phyloP scores from a whole-genome alignment of 2,888 invertebrate species.

The Protophormia terraenovae region DNA sequence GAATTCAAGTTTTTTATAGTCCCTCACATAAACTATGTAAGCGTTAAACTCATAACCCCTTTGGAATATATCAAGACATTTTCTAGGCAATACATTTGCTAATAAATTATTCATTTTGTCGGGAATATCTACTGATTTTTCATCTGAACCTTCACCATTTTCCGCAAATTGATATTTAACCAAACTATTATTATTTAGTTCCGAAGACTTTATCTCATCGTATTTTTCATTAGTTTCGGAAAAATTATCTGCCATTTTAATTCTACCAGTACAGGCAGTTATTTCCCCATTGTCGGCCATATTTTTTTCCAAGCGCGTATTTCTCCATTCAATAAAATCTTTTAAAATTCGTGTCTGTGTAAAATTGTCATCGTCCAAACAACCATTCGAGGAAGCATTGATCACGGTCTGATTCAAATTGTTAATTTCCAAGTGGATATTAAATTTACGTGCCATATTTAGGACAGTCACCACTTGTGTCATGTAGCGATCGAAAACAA shows the following conservation, averaged over 20 bases:
- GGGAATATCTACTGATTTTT: background rate
- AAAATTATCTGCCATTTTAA: background rate
- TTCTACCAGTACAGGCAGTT: background rate
- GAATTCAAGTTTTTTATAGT: slow-evolving; percentile 58
- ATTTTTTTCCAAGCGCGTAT: background rate
- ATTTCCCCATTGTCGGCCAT: background rate
- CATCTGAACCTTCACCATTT: background rate
- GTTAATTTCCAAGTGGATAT: slow-evolving; percentile 67
- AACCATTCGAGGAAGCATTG: background rate
- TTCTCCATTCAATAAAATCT: slow-evolving; percentile 64
- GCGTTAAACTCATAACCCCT: slow-evolving; percentile 59
- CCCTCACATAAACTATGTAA: slow-evolving; percentile 58
- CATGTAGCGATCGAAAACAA: slow-evolving; percentile 69
- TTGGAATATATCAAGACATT: slow-evolving; percentile 50
- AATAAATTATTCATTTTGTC: slow-evolving; percentile 16
- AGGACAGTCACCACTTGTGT: slow-evolving; percentile 60
- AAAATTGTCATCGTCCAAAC: background rate
- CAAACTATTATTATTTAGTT: background rate
- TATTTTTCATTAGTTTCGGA: background rate
- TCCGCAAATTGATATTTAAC: background rate
- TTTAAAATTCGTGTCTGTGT: slow-evolving; percentile 37
- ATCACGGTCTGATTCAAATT: slow-evolving; percentile 48
- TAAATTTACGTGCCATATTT: slow-evolving; percentile 68
- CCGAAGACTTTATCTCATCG: background rate
- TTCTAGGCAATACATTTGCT: slow-evolving; percentile 42